A percentile compares a stretch with the other conserved stretches of the same genome.
These are phyloP conservation scores for Tyto alba DNA, from an alignment of 2,113 vertebrate species.

Conservation along the genomic window DNA sequence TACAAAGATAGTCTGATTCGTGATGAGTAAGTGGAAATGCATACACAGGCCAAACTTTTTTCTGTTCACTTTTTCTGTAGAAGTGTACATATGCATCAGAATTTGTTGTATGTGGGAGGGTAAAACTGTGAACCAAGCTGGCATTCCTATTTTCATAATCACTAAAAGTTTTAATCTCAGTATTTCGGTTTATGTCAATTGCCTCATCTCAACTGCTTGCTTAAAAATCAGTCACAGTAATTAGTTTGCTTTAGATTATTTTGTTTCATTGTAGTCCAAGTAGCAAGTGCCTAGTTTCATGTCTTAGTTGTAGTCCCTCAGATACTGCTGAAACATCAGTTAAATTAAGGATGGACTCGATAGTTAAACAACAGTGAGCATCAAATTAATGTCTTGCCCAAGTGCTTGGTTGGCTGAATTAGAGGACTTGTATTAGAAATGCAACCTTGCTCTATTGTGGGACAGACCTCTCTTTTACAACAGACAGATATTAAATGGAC, in stretches of 20 bases:
- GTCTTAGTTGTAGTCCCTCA: background rate
- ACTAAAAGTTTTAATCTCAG: background rate
- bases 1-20: background rate
- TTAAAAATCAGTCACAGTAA: background rate
- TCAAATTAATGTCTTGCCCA: background rate
- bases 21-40: background rate
- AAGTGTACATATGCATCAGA: background rate
- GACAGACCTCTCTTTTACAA: background rate
- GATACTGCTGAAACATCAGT: background rate
- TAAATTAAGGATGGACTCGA: background rate
- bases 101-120: background rate
- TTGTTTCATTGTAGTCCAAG: background rate
- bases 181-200: background rate
- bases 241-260: background rate
- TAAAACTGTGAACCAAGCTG: background rate
- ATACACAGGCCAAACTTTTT: background rate
- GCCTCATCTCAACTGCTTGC: background rate
- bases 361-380: background rate
- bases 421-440: background rate
- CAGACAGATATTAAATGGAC: background rate
- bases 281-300: background rate
- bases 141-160: background rate
- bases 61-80: background rate
- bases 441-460: background rate
- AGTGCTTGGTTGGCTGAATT: background rate